phyloP scores from a whole-genome alignment of 2,888 invertebrate genomes.

The Phortica okadai region DNA sequence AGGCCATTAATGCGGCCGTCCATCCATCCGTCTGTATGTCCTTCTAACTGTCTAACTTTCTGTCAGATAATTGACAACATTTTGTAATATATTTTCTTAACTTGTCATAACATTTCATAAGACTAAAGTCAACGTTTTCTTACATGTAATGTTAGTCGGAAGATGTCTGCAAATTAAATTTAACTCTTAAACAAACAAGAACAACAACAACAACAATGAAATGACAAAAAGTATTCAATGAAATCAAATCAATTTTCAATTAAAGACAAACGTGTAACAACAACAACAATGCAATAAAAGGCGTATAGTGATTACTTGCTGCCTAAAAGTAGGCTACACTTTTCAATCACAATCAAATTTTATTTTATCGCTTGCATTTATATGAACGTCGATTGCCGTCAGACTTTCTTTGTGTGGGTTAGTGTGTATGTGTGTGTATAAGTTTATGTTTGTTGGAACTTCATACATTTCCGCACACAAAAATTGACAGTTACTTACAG shows the following conservation, averaged over 20 bases:
- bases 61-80: constrained; percentile 4
- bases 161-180: neutral
- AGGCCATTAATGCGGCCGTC: too few species aligned
- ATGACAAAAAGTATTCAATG: constrained; percentile 39
- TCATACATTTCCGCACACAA: constrained; percentile 57
- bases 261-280: constrained; percentile 35
- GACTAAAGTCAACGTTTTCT: too few species aligned
- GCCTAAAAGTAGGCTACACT: constrained; percentile 68
- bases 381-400: neutral
- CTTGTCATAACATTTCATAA: constrained; percentile 1
- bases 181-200: neutral
- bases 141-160: too few species aligned
- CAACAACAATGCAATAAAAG: constrained; percentile 33
- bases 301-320: constrained; percentile 66
- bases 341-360: constrained; percentile 70
- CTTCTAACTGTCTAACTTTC: neutral
- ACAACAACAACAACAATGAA: neutral
- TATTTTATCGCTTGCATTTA: constrained; percentile 50
- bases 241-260: constrained; percentile 68
- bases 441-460: neutral
- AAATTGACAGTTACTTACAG: constrained; percentile 49
- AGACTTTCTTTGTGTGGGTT: neutral
- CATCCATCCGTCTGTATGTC: too few species aligned
- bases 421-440: neutral
- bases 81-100: constrained; percentile 22